These are phyloP conservation scores for Acrossocheilus wenchowensis DNA, from an alignment of 2,797 vertebrate genomes.

Conservation along the genomic window DNA sequence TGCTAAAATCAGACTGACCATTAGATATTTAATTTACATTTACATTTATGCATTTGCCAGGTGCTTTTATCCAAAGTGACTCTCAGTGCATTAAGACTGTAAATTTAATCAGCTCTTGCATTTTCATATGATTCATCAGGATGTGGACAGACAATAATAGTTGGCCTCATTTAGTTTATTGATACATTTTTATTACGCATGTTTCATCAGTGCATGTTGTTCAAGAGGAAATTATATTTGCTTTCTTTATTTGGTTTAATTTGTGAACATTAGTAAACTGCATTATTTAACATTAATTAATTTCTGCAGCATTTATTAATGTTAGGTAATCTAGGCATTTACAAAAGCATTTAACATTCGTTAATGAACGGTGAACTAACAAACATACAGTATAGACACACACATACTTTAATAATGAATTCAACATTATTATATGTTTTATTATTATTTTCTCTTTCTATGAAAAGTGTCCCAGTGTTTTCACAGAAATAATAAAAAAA, in stretches of 20 bases:
- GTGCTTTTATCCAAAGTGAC: not conserved
- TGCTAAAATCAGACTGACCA: not conserved
- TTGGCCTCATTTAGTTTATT: not conserved
- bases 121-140: not conserved
- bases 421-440: no score
- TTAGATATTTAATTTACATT: slow-evolving; percentile 6
- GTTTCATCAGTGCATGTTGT: not conserved
- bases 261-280: not conserved
- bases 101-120: not conserved
- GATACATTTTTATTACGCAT: not conserved
- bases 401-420: no score
- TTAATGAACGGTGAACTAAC: not conserved
- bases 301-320: not conserved
- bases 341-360: not conserved
- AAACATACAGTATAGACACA: no score
- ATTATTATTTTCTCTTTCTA: not conserved
- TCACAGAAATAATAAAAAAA: not conserved
- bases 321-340: not conserved
- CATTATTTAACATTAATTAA: no score
- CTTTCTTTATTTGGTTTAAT: not conserved
- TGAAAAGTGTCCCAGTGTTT: not conserved
- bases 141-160: not conserved
- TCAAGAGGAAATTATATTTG: not conserved
- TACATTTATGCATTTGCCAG: not conserved
- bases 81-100: not conserved